Evolutionary conservation across 2,888 invertebrate species (phyloP), one percentile per base, ranked within the genome.

Genomic region (Heliconius charithonia): DNA sequence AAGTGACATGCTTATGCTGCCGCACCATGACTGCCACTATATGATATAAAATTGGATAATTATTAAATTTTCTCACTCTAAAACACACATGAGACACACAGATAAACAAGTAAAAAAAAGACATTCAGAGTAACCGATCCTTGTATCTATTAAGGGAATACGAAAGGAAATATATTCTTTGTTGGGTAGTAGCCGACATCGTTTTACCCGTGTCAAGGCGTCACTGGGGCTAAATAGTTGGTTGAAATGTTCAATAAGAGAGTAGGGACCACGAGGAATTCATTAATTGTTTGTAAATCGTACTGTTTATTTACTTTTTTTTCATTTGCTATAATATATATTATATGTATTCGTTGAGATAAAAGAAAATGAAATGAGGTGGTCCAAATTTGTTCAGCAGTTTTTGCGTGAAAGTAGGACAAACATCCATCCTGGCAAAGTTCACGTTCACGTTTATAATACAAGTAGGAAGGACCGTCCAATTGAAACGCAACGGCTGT

Each of bases 131-230:
- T 37, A 29, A 56, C 32, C 72, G 27, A 72, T 45, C 41, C 19
- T 63, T 63, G 65, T 74, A 74, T 74, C 62, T 65, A 72, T 72
- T 37, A 72, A 72, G 32, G 45, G 71, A 45, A 25, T 41, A 74
- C 65, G 59, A 76, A 72, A 19, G 59, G 66, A 22, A 66, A 76
- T 59, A n/a, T 65, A 76, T 76, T 76, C 59, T 76, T 75, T 75
- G 32, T 63, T 56, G 77, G 56, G 74, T 27, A 74, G 27, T 32
- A 75, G 71, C 71, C 76, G 80, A 76, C 76, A 71, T 37, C 37
- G 74, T 75, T 79, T 79, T 77, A 77, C 81, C 81, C 79, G 67
- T 79, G 72, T 80, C 79, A 79, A 79, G 70, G 62, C 66, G 70
- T 71, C 75, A 77, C 62, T 71, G 62, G 51, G 59, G 37, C 56